Base-by-base conservation (phyloP, 2,888 invertebrate genomes). In the Tinea pellionella region DNA sequence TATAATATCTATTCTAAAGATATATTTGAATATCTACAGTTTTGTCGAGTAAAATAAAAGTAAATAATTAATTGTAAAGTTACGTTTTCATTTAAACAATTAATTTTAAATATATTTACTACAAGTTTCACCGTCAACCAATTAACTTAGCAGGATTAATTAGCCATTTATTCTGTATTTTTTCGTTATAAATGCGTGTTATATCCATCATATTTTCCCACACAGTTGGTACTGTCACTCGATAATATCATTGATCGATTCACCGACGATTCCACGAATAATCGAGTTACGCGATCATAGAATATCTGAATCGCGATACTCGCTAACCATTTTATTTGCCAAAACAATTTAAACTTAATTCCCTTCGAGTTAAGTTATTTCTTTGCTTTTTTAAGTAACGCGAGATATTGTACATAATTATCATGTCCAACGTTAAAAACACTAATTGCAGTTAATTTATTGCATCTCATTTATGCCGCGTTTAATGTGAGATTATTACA, bases 381-480 rank as follows among this genome's bases (percentile, higher is more conserved):
- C 9, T 13, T 47, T 47, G 18, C 9, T 43, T 3, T 47, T 12
- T 18, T 3, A 47, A 13, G 3, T n/a, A 47, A 47, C 13, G 47
- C 16, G n/a, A 47, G 47, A 47, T 47, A 47, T 47, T 3, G 15
- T 15, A 32, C 57, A 15, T 57, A 57, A 57, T 57, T 57, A 57
- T 32, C 30, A 57, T 57, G 57, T 57, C 32, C 16, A 32, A 57
- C 13, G 57, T 32, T 24, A 53, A 57, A 32, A 57, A 57, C 57
- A 32, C 57, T 57, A 57, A 57, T 57, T 57, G 57, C 32, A 32
- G 30, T 57, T 57, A 57, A 57, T 57, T 57, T 57, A 57, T 57
- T 57, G 57, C 30, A 57, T 57, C 57, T 32, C 57, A 57, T 57
- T 57, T 32, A 57, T 30, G 18, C 19, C 53, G 24, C 19, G 53